Base-by-base conservation (phyloP, 2,113 vertebrate species). In the Lycaon pictus region DNA sequence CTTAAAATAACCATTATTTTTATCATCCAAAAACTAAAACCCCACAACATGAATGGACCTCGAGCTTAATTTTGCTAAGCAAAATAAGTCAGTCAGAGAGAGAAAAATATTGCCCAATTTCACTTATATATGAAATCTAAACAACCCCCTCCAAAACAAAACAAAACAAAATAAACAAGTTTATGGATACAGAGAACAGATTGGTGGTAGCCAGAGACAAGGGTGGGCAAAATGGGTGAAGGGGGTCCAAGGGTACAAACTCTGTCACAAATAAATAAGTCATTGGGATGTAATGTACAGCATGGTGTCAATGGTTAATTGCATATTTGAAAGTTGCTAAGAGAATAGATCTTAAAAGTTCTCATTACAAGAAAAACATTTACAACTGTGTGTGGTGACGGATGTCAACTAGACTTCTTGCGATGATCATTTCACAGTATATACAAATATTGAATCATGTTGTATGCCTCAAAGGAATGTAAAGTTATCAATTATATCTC, bases 1-100 rank as follows among this genome's bases (percentile, higher is more conserved):
- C 81, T 15, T 16, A 72, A 97, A 97, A 95, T 95, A 93, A 51
- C 48, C 60, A 56, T 72, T 81, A 72, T n/a, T 86, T 95, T 91
- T 95, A 27, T 74, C 63, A 88, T 32, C 85, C 23, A 93, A 92
- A 96, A 91, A 35, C 82, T 56, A 37, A 93, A 95, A 81, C 63
- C 56, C 19, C 23, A 85, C 60, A 65, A 27, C 27, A n/a, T 67
- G 17, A 15, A 67, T 67, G 8, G 5, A 37, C 71, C 3, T 77
- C 27, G 23, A 90, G 51, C 48, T 35, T 3, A 56, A 56, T 55
- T 25, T 58, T 9, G 48, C 27, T 84, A 53, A 77, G 60, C 27
- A 53, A 77, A 95, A 67, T 85, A 90, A 90, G 69, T 63, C 65
- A 82, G 55, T 27, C 5, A n/a, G 25, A 86, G 69, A 55, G 84